phyloP scores from a whole-genome alignment of 2,797 vertebrate genomes.

The Thunnus albacares region DNA sequence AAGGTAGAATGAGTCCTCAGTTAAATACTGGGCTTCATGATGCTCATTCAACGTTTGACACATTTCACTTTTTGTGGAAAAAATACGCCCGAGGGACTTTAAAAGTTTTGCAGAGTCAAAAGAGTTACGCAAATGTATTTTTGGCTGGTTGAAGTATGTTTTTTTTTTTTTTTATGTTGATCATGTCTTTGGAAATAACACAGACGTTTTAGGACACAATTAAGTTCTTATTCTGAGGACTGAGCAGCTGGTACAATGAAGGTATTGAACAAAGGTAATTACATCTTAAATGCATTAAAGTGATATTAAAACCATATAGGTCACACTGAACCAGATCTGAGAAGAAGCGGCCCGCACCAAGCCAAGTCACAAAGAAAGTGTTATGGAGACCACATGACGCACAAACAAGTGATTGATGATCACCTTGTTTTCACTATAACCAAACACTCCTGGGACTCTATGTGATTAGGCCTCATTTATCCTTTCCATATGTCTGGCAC shows the following conservation, averaged over 20 bases:
- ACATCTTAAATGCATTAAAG: too few relatives aligned
- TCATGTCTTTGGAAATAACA: too few relatives aligned
- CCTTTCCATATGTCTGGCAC: not conserved
- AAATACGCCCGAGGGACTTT: too few relatives aligned
- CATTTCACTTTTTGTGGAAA: too few relatives aligned
- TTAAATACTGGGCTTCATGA: too few relatives aligned
- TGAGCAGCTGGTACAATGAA: not conserved
- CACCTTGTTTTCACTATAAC: conserved; percentile 4
- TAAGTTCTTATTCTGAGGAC: not conserved
- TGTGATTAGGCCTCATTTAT: not conserved
- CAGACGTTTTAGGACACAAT: not conserved
- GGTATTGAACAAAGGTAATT: not conserved
- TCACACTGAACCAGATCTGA: not conserved
- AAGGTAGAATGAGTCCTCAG: too few relatives aligned
- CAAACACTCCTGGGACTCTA: not conserved
- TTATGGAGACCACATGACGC: conserved; percentile 2
- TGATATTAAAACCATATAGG: too few relatives aligned
- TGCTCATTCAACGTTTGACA: too few relatives aligned
- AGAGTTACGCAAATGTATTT: not conserved
- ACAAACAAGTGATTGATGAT: not conserved
- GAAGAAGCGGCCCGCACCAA: not conserved
- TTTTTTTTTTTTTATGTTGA: not conserved
- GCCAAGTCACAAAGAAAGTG: not conserved
- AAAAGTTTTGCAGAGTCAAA: not conserved
- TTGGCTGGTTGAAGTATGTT: not conserved